phyloP scores from a whole-genome alignment of 1,140 invertebrate genomes.

The Zaprionus capensis region DNA sequence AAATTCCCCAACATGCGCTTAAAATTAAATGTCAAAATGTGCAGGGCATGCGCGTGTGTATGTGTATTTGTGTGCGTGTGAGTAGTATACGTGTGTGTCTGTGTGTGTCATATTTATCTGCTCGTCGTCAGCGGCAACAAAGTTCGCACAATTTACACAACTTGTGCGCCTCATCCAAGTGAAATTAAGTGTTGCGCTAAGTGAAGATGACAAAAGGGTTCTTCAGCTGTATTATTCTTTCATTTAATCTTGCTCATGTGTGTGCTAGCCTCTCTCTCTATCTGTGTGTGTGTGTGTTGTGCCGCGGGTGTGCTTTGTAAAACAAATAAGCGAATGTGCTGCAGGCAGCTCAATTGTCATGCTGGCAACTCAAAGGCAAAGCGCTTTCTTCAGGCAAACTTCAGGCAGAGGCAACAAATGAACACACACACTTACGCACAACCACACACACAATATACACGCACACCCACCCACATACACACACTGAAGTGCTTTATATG shows the following conservation, averaged over 20 bases:
- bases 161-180: conserved; percentile 74
- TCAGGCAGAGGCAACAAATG: conserved; percentile 18
- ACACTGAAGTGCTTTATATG: conserved; percentile 15
- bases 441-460: neutral
- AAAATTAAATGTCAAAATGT: conserved; percentile 83
- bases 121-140: conserved; percentile 53
- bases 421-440: neutral
- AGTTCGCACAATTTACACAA: conserved; percentile 81
- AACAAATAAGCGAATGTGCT: conserved; percentile 74
- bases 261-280: conserved; percentile 3
- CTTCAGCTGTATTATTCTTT: conserved; percentile 81
- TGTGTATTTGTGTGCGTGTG: conserved; percentile 28
- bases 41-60: conserved; percentile 17
- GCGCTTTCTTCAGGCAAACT: conserved; percentile 42
- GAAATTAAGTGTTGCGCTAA: conserved; percentile 82
- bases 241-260: conserved; percentile 69
- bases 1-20: conserved; percentile 83
- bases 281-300: conserved; percentile 22
- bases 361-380: conserved; percentile 53
- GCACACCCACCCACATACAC: neutral
- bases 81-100: conserved; percentile 46
- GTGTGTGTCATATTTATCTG: conserved; percentile 73
- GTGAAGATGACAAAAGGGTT: conserved; percentile 81
- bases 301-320: conserved; percentile 78
- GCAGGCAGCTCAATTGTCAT: conserved; percentile 73